Evolutionary conservation across 1,140 invertebrate species (phyloP).

Genomic region (Drosophila nebulosa): DNA sequence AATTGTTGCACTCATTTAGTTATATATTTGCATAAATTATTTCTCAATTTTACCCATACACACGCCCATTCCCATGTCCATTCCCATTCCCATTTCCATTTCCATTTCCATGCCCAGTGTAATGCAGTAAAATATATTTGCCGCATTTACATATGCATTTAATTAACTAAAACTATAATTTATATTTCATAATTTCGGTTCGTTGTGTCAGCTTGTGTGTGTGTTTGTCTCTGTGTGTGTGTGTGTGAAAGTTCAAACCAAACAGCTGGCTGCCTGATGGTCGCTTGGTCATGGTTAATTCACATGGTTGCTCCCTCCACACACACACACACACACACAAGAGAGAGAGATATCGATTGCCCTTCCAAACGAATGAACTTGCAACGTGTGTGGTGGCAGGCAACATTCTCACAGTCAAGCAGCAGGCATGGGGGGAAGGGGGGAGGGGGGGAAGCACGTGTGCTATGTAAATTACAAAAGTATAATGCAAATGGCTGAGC

Average conservation of each 20-base stretch:
- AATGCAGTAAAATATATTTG: constrained; percentile 50
- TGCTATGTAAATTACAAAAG: constrained; percentile 71
- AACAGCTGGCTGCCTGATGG: constrained; percentile 15
- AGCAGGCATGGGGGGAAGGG: not conserved
- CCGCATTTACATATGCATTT: constrained; percentile 31
- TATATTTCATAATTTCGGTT: constrained; percentile 49
- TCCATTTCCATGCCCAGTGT: not conserved
- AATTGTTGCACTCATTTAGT: constrained; percentile 5
- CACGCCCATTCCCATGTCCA: not conserved
- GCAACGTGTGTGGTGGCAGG: constrained; percentile 35
- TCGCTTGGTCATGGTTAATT: constrained; percentile 56
- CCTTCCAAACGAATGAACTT: constrained; percentile 47
- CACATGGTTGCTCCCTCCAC: constrained; percentile 25
- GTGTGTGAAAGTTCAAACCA: not conserved
- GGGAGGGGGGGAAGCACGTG: constrained; percentile 42
- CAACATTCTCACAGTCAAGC: constrained; percentile 49
- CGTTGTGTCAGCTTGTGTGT: constrained; percentile 3
- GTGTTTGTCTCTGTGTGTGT: not conserved
- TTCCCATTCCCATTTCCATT: not conserved
- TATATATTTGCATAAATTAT: constrained; percentile 24
- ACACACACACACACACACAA: not conserved
- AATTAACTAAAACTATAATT: constrained; percentile 50
- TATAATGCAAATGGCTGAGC: constrained; percentile 56
- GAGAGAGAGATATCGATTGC: constrained; percentile 52
- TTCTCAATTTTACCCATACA: not conserved